Base-by-base conservation (phyloP, 2,797 vertebrate species). In the Dendrocincla tyrannina region DNA sequence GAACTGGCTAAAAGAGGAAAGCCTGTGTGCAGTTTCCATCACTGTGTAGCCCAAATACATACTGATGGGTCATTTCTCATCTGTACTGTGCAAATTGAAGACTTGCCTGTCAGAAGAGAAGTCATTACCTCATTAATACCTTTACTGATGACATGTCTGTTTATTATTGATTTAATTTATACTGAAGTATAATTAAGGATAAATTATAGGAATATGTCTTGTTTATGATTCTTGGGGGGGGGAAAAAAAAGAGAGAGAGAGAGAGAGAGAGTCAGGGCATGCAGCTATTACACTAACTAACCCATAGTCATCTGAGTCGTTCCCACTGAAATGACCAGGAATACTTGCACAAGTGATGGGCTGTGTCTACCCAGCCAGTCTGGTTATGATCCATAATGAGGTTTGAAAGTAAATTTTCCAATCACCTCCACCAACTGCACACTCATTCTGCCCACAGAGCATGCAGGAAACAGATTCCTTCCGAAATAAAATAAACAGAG, bases 121-220 rank as follows among this genome's bases (percentile, higher is more conserved):
- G 70, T 33, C 76, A 93, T 39, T 80, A 60, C 27, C 74, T 76
- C 83, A 89, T 77, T 83, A 94, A 82, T 88, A 81, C 30, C 37
- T 69, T 72, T 25, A 67, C 58, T 67, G 58, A 88, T 60, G 81
- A 60, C 46, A 72, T 53, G 12, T 25, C 62, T 80, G 79, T 52
- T 91, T 81, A 44, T 91, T 89, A 89, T n/a, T 94, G 66, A 88
- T 85, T 88, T 95, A 64, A 83, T 89, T 89, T 58, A 73, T 20
- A 77, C 62, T 59, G 30, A 84, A 81, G 72, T 74, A 88, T 95
- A 94, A 96, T 81, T 91, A 96, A 74, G 55, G 20, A 67, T 59
- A 91, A 94, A 95, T 95, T 90, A 96, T 13, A 96, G 93, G 91
- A 95, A 96, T 78, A 55, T 55, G 35, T 5, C 25, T 86, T 84